Conservation (phyloP, 2,888 invertebrate genomes). For the Lymantria monacha region DNA sequence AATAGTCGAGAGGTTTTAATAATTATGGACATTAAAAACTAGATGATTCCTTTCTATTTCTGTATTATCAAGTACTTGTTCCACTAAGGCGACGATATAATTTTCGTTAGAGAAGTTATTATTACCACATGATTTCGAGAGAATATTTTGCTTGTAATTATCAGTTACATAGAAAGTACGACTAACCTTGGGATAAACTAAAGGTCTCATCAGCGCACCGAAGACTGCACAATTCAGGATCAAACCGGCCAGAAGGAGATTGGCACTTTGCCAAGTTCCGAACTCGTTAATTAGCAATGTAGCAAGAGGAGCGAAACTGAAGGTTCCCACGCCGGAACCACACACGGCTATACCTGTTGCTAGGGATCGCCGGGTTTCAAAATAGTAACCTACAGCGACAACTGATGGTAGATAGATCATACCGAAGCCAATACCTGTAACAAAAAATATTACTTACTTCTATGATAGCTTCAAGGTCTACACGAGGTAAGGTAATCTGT, state of each 20-base stretch:
- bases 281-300: constrained; percentile 89
- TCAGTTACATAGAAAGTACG: background rate
- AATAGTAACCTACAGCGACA: constrained; percentile 98
- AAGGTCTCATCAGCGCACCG: constrained; percentile 91
- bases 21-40: no score
- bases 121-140: no score
- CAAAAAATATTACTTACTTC: constrained; percentile 13
- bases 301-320: constrained; percentile 96
- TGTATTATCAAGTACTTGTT: no score
- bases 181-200: constrained; percentile 87
- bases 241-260: constrained; percentile 95
- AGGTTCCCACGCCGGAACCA: constrained; percentile 96
- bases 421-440: constrained; percentile 93
- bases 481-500: no score
- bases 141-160: no score
- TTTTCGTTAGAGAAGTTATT: no score
- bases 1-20: no score
- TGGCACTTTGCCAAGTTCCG: constrained; percentile 93
- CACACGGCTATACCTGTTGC: constrained; percentile 98
- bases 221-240: constrained; percentile 96
- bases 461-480: no score
- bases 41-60: no score
- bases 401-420: constrained; percentile 98
- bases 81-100: no score
- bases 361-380: constrained; percentile 96